phyloP scores from a whole-genome alignment of 2,888 invertebrate genomes.

The Perdita meconis region DNA sequence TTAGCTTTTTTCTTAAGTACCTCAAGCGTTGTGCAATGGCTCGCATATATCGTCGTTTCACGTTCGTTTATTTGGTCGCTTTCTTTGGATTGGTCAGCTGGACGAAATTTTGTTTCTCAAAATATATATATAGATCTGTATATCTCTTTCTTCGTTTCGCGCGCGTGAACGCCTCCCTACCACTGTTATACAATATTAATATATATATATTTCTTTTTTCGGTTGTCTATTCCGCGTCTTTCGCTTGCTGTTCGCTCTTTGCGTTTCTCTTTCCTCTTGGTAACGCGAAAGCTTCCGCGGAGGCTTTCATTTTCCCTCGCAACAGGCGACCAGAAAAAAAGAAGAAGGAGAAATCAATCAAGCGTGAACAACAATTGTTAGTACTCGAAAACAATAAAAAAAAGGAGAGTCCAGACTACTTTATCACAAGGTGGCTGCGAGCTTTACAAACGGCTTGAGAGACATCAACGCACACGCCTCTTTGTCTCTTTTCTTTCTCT shows the following conservation, averaged over 20 bases:
- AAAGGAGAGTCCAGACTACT: conserved; percentile 80
- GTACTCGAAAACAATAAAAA: not conserved
- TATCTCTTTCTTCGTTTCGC: conserved; percentile 49
- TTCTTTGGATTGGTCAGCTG: conserved; percentile 84
- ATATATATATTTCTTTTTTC: conserved; percentile 24
- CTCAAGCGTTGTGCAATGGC: conserved; percentile 78
- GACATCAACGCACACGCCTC: conserved; percentile 41
- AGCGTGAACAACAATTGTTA: conserved; percentile 49
- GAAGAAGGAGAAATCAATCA: conserved; percentile 31
- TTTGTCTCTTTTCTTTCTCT: conserved; percentile 13
- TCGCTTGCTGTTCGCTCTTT: conserved; percentile 30
- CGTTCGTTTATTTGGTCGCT: conserved; percentile 82
- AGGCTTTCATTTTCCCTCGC: not conserved
- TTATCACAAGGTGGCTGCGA: conserved; percentile 83
- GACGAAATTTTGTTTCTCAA: conserved; percentile 77
- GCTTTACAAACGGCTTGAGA: conserved; percentile 79
- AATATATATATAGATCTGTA: conserved; percentile 59
- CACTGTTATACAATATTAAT: conserved; percentile 31
- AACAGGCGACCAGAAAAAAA: conserved; percentile 4
- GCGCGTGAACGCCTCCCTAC: conserved; percentile 12
- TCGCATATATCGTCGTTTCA: conserved; percentile 77
- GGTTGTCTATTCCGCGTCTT: conserved; percentile 2
- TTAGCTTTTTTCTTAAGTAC: conserved; percentile 55
- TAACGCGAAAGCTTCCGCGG: conserved; percentile 4
- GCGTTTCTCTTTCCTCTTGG: conserved; percentile 3